Conservation (phyloP, 1,140 invertebrate species). For the Agrypnia vestita region DNA sequence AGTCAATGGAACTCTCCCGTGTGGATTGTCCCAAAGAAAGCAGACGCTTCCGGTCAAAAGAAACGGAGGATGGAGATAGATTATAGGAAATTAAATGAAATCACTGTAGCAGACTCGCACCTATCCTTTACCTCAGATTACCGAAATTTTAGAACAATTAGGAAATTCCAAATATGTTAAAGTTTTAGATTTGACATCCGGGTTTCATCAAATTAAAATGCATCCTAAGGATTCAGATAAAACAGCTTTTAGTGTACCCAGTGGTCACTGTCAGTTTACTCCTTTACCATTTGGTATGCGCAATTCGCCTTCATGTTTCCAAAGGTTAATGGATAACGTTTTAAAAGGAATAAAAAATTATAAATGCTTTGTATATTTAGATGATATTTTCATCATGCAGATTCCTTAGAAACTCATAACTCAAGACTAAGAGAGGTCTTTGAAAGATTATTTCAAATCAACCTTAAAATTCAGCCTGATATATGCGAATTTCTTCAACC, state of each 20-base stretch:
- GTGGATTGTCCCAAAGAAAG: constrained; percentile 4
- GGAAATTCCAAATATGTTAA: constrained; percentile 12
- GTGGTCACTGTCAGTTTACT: constrained; percentile 8
- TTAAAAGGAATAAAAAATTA: not conserved
- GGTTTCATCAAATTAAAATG: constrained; percentile 41
- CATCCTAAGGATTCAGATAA: constrained; percentile 1
- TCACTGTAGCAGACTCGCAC: not conserved
- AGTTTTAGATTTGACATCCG: constrained; percentile 23
- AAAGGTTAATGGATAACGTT: constrained; percentile 15
- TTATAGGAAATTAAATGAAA: constrained; percentile 27
- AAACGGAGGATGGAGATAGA: constrained; percentile 36
- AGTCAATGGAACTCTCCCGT: constrained; percentile 6
- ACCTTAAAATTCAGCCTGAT: not conserved
- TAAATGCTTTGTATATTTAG: constrained; percentile 23
- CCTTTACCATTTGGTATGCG: constrained; percentile 6
- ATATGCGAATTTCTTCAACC: not conserved
- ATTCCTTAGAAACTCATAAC: constrained; percentile 13
- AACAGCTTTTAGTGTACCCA: constrained; percentile 26
- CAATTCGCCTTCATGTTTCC: not conserved
- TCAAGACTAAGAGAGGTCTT: not conserved
- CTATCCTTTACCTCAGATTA: constrained; percentile 17
- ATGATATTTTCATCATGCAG: constrained; percentile 42
- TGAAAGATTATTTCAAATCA: not conserved
- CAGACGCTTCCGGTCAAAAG: not conserved
- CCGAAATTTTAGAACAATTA: constrained; percentile 34